These are phyloP conservation scores for Volucella inanis DNA, from an alignment of 2,888 invertebrate genomes.

Conservation along the genomic window DNA sequence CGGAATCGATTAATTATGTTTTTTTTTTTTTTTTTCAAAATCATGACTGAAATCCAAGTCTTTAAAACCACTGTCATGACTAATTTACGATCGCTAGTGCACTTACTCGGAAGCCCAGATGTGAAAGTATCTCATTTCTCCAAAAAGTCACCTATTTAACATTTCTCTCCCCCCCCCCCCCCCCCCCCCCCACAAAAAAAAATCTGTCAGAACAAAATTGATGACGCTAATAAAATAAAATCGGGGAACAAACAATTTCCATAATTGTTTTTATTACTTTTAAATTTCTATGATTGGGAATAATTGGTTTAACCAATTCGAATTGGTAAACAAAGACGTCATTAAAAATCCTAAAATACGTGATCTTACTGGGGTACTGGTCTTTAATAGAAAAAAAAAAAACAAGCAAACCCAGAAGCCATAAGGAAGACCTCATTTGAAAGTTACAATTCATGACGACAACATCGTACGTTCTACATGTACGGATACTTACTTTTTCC, in stretches of 20 bases:
- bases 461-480: conserved; percentile 35
- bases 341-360: conserved; percentile 15
- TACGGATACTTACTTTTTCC: not conserved
- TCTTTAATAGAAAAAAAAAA: conserved; percentile 3
- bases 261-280: conserved; percentile 56
- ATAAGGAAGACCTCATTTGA: conserved; percentile 36
- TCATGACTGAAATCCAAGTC: not conserved
- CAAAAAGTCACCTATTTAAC: conserved; percentile 24
- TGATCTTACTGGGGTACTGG: conserved; percentile 23
- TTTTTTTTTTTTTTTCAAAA: conserved; percentile 4
- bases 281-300: conserved; percentile 58
- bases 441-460: conserved; percentile 46
- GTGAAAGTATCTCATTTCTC: not conserved
- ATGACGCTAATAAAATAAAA: conserved; percentile 52
- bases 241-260: not conserved
- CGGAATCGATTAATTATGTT: conserved; percentile 16
- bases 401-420: not conserved
- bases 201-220: conserved; percentile 44
- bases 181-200: not conserved
- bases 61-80: not conserved
- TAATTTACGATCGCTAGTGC: conserved; percentile 31
- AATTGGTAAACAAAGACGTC: conserved; percentile 29
- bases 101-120: conserved; percentile 31
- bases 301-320: conserved; percentile 51
- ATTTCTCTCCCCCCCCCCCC: too few species aligned